A percentile compares a stretch with the other conserved stretches of the same genome.
Evolutionary conservation across 2,888 invertebrate genomes (phyloP).

Genomic region (Cheilosia variabilis): DNA sequence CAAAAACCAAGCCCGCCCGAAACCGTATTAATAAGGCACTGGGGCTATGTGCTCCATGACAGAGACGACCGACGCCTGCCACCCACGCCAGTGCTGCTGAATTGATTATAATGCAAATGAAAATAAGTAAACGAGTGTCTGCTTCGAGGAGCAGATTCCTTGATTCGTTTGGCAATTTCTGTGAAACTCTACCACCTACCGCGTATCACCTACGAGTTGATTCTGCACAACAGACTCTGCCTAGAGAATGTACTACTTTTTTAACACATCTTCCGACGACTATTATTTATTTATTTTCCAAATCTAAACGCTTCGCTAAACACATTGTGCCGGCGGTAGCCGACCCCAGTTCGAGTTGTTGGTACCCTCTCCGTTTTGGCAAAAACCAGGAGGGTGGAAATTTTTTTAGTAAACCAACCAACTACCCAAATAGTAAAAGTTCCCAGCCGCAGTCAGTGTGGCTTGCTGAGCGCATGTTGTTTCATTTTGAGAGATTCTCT

Average conservation of each 20-base stretch:
- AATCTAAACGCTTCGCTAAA: slow-evolving; percentile 57
- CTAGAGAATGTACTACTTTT: slow-evolving; percentile 49
- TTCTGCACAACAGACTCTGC: neutral
- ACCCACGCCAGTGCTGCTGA: slow-evolving; percentile 49
- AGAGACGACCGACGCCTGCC: neutral
- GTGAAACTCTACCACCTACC: neutral
- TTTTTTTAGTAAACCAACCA: slow-evolving; percentile 27
- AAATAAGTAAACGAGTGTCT: slow-evolving; percentile 46
- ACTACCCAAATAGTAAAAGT: slow-evolving; percentile 60
- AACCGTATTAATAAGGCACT: slow-evolving; percentile 40
- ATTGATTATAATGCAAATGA: slow-evolving; percentile 74
- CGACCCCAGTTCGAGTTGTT: neutral
- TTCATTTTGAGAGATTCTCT: neutral
- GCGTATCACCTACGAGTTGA: neutral
- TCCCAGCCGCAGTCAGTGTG: slow-evolving; percentile 19
- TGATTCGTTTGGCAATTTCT: slow-evolving; percentile 22
- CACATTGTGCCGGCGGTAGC: slow-evolving; percentile 22
- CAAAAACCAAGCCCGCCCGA: slow-evolving; percentile 33
- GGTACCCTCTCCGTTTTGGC: slow-evolving; percentile 14
- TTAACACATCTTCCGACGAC: slow-evolving; percentile 63
- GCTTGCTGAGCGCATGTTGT: slow-evolving; percentile 2
- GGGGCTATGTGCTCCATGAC: neutral
- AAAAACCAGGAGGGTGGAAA: slow-evolving; percentile 1
- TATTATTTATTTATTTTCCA: slow-evolving; percentile 69
- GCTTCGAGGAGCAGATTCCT: slow-evolving; percentile 42